A percentile compares a stretch with the other conserved stretches of the same genome.
Evolutionary conservation across 53 echinoderm and acorn worm species (phyloP).

Genomic region (Temnopleurus reevesii): DNA sequence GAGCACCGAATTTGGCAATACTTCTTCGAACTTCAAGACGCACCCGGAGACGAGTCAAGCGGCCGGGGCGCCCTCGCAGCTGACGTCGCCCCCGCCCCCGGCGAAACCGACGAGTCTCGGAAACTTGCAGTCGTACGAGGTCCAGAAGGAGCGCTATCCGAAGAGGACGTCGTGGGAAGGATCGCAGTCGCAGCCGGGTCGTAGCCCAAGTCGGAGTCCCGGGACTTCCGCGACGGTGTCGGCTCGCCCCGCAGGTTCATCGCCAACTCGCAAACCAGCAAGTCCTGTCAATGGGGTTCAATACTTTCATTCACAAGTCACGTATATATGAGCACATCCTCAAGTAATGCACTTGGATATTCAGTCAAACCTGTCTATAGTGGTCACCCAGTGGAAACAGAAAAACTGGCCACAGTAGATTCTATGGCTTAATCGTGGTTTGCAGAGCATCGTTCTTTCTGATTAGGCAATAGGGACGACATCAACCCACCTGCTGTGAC

Average conservation of each 20-base stretch:
- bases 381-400: too few relatives aligned
- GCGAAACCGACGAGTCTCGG: conserved; percentile 50
- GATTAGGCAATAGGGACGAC: too few relatives aligned
- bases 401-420: too few relatives aligned
- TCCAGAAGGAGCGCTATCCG: not conserved
- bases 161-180: conserved; percentile 54
- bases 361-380: too few relatives aligned
- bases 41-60: not conserved
- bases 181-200: conserved; percentile 28
- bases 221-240: conserved; percentile 16
- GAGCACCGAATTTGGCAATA: conserved; percentile 31
- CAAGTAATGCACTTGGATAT: too few relatives aligned
- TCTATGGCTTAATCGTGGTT: too few relatives aligned
- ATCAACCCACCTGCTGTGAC: not conserved
- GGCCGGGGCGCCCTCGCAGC: conserved; percentile 14
- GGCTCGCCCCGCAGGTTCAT: conserved; percentile 54
- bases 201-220: conserved; percentile 46
- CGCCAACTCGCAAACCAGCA: conserved; percentile 57
- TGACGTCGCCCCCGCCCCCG: conserved; percentile 50
- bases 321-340: conserved; percentile 59
- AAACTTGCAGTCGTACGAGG: not conserved
- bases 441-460: too few relatives aligned
- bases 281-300: conserved; percentile 81
- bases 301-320: conserved; percentile 72
- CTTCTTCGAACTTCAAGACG: conserved; percentile 16